These are phyloP conservation scores for Yasuhikotakia modesta DNA, from an alignment of 2,797 vertebrate genomes.

Conservation along the genomic window DNA sequence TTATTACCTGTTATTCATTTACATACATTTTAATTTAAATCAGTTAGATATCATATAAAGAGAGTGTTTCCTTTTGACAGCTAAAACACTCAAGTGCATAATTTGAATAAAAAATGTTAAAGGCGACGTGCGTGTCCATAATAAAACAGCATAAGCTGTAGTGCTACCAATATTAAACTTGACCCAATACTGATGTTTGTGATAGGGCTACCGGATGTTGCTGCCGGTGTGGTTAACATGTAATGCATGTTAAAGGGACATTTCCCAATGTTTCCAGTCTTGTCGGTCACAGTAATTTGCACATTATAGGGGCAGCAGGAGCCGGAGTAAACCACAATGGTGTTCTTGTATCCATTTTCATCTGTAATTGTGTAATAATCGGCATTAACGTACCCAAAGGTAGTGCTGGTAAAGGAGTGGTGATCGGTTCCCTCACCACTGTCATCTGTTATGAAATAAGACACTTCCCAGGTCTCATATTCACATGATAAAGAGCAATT, in stretches of 20 bases:
- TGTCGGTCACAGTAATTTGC: slow-evolving; percentile 31
- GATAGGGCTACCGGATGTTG: neutral
- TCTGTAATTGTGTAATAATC: neutral
- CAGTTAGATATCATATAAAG: too few species aligned
- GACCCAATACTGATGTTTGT: neutral
- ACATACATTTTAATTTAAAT: too few species aligned
- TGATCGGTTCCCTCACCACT: slow-evolving; percentile 31
- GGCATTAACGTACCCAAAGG: neutral
- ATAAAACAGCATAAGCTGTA: neutral
- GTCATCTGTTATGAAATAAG: slow-evolving; percentile 36
- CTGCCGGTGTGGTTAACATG: slow-evolving; percentile 1
- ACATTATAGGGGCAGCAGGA: slow-evolving; percentile 39
- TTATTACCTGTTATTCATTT: too few species aligned
- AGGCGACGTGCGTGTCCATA: neutral
- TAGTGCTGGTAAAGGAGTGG: neutral
- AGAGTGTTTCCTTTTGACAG: too few species aligned
- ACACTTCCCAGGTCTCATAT: slow-evolving; percentile 35
- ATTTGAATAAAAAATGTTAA: neutral
- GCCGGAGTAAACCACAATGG: neutral
- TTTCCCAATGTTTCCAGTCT: slow-evolving; percentile 21
- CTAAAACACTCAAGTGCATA: neutral
- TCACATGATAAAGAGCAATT: slow-evolving; percentile 21
- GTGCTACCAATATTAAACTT: neutral
- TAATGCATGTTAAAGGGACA: slow-evolving; percentile 28
- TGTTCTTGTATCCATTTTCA: slow-evolving; percentile 44